These are phyloP conservation scores for Xenus cinereus DNA, from an alignment of 2,113 vertebrate genomes.

Conservation along the genomic window DNA sequence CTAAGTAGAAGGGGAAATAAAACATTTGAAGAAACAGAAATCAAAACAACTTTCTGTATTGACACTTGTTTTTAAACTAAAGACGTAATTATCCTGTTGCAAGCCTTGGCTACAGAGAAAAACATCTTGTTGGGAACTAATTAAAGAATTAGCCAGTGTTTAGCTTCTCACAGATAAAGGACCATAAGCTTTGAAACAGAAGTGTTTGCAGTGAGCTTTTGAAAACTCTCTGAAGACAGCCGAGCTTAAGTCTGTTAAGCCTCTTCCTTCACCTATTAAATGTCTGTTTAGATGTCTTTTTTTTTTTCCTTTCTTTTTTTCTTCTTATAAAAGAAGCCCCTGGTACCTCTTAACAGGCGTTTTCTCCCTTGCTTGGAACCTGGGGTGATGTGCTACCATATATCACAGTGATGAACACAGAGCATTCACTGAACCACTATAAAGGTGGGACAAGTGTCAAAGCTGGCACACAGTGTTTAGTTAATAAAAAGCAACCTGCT, in stretches of 20 bases:
- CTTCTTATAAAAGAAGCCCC: background rate
- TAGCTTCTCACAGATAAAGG: slow-evolving; percentile 34
- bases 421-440: background rate
- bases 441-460: background rate
- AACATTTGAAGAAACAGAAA: background rate
- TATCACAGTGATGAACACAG: background rate
- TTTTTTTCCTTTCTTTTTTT: background rate
- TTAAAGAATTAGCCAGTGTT: slow-evolving; percentile 53
- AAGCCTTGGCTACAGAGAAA: slow-evolving; percentile 12
- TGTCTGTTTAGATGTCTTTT: background rate
- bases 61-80: slow-evolving; percentile 20
- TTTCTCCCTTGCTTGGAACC: background rate
- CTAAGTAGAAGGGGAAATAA: background rate
- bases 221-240: slow-evolving; percentile 47
- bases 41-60: slow-evolving; percentile 32
- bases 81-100: slow-evolving; percentile 17
- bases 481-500: background rate
- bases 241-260: slow-evolving; percentile 32
- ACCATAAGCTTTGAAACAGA: slow-evolving; percentile 46
- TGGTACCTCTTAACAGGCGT: background rate
- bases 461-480: background rate
- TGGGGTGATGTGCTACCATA: fast-evolving
- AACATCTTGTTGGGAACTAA: slow-evolving; percentile 32
- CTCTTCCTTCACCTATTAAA: slow-evolving; percentile 41
- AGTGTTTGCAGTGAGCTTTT: slow-evolving; percentile 37